Base-by-base conservation (phyloP, 2,797 vertebrate species). In the Lemur catta region DNA sequence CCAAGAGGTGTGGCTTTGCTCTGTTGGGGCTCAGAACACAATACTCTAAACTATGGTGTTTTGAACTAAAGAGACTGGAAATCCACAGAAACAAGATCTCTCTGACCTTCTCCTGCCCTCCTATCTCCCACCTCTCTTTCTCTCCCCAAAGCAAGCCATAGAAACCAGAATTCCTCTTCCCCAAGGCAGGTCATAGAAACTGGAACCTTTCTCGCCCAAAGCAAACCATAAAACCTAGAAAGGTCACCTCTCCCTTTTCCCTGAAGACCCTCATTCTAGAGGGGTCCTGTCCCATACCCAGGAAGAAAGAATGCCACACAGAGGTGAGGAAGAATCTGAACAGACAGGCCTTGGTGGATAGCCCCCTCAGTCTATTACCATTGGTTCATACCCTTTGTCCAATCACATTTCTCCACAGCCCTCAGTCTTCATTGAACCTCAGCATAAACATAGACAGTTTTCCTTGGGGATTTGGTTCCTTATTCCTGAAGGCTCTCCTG, bases 1-100 rank as follows among this genome's bases (percentile, higher is more conserved):
- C 95, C 79, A 97, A 96, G 97, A 97, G 93, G 93, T 78, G 91
- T 84, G 78, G 24, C 93, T 91, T 95, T 91, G 96, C 35, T 20
- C 78, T 59, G 26, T 43, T 26, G 50, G 76, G 28, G 35, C 55
- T 59, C 78, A 80, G 52, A 55, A 80, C 1, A 30, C 35, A 43
- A 7, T 17, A 80, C 38, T 28, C 55, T 5, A 17, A 59, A 59
- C 52, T 38, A 30, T 18, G 26, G 52, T 28, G 28, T 26, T 80
- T 41, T 57, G 78, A 57, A 38, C 78, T 59, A 59, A 59, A 38
- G 55, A 80, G 26, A 41, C 7, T 59, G 26, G 26, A 28, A 59
- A 26, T 9, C 26, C 26, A 6, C 26, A 41, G 55, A 59, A 80
- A 26, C 55, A 59, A 80, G 78, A n/a, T 59, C 38, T 80, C 35